Percentiles rank a stretch among this genome's conserved stretches.
phyloP scores from a whole-genome alignment of 35 echinoderm and acorn worm species.

The Apostichopus japonicus region DNA sequence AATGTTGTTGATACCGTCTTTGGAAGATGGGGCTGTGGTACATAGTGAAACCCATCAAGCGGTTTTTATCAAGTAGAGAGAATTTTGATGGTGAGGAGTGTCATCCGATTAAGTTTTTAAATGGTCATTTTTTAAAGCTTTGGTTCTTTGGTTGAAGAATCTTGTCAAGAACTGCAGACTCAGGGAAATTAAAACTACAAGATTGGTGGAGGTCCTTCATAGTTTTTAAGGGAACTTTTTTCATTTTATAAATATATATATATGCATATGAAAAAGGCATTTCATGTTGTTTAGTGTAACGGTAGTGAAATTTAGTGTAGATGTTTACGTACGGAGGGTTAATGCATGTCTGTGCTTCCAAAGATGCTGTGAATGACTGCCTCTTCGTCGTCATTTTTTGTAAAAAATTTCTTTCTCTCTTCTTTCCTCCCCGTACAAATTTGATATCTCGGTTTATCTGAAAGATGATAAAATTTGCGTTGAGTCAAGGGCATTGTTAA shows the following conservation, averaged over 20 bases:
- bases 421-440: not conserved
- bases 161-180: not conserved
- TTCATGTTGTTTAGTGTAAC: not conserved
- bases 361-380: not conserved
- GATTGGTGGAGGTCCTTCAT: not conserved
- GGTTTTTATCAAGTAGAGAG: too few species aligned
- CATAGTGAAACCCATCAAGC: too few species aligned
- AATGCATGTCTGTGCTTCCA: constrained; percentile 1
- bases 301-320: not conserved
- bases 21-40: too few species aligned
- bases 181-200: not conserved
- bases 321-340: not conserved
- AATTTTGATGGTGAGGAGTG: too few species aligned
- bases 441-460: not conserved
- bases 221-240: not conserved
- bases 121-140: too few species aligned
- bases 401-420: not conserved
- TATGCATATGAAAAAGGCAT: constrained; percentile 2
- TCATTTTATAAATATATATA: not conserved
- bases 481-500: not conserved
- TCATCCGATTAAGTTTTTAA: too few species aligned
- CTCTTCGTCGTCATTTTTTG: not conserved
- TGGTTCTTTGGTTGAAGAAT: not conserved
- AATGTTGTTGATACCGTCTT: too few species aligned
- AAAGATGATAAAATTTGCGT: not conserved